These are phyloP conservation scores for Ferdinandea cuprea DNA, from an alignment of 2,888 invertebrate genomes.

Conservation along the genomic window DNA sequence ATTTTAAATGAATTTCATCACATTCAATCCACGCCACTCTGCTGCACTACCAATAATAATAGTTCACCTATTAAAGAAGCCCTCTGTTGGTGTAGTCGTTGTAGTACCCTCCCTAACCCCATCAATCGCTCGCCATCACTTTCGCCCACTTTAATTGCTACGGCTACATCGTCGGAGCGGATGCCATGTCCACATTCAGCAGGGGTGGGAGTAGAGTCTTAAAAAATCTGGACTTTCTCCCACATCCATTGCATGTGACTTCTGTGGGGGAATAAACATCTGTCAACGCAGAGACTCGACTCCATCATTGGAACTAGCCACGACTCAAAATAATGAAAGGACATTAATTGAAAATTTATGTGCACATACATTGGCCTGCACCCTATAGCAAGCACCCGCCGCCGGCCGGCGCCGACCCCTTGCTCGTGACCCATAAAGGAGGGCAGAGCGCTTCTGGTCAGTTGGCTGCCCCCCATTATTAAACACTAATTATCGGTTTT, in stretches of 20 bases:
- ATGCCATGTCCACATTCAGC: constrained; percentile 26
- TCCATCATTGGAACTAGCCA: constrained; percentile 66
- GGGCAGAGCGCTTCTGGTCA: constrained; percentile 37
- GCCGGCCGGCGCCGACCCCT: constrained; percentile 44
- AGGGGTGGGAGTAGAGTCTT: constrained; percentile 8
- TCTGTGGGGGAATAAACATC: constrained; percentile 66
- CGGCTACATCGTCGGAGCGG: constrained; percentile 18
- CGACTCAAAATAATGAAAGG: constrained; percentile 67
- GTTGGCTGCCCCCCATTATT: constrained; percentile 13
- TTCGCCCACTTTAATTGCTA: constrained; percentile 68
- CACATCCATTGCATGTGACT: constrained; percentile 66
- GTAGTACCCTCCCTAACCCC: too few species aligned
- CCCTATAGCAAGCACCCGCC: background rate
- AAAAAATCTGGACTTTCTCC: constrained; percentile 70
- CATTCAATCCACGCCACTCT: constrained; percentile 41
- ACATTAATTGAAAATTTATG: constrained; percentile 61
- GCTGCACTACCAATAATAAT: constrained; percentile 31
- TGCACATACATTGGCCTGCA: constrained; percentile 15
- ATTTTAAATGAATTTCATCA: constrained; percentile 73
- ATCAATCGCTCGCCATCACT: constrained; percentile 43
- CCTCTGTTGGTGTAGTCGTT: too few species aligned
- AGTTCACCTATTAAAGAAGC: constrained; percentile 34
- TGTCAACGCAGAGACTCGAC: constrained; percentile 40
- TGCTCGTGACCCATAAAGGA: constrained; percentile 62
- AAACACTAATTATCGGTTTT: constrained; percentile 62